Percentiles rank a stretch among this genome's conserved stretches.
Conservation (phyloP, 2,888 invertebrate species). For the Caenorhabditis virilis region DNA sequence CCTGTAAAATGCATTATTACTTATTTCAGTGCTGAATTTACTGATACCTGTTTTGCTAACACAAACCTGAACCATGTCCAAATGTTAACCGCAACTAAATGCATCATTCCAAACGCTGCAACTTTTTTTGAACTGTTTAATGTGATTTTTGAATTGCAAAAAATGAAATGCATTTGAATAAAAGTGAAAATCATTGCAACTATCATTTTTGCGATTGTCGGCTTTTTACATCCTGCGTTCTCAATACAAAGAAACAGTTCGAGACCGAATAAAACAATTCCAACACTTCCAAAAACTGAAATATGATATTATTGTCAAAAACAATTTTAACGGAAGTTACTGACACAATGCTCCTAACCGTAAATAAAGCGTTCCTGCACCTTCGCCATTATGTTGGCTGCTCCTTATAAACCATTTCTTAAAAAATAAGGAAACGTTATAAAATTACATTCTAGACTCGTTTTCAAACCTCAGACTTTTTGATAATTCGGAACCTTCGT, state of each 20-base stretch:
- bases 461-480: conserved; percentile 31
- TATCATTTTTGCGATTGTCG: conserved; percentile 60
- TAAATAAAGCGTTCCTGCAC: conserved; percentile 63
- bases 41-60: conserved; percentile 58
- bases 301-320: conserved; percentile 7
- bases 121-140: conserved; percentile 55
- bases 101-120: conserved; percentile 66
- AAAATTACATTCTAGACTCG: too few relatives aligned
- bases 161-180: conserved; percentile 68
- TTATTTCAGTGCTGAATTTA: conserved; percentile 3
- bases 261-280: conserved; percentile 65
- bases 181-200: conserved; percentile 65
- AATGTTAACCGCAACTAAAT: conserved; percentile 63
- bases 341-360: conserved; percentile 64
- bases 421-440: too few relatives aligned
- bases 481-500: conserved; percentile 18
- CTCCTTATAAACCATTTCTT: conserved; percentile 49
- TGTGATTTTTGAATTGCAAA: conserved; percentile 66
- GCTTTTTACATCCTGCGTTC: conserved; percentile 44
- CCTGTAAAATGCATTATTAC: conserved; percentile 14
- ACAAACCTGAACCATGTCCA: conserved; percentile 68
- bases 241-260: conserved; percentile 65
- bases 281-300: conserved; percentile 65
- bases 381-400: conserved; percentile 57
- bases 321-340: conserved; percentile 7